phyloP scores from a whole-genome alignment of 2,888 invertebrate genomes.

The Lithophane leautieri region DNA sequence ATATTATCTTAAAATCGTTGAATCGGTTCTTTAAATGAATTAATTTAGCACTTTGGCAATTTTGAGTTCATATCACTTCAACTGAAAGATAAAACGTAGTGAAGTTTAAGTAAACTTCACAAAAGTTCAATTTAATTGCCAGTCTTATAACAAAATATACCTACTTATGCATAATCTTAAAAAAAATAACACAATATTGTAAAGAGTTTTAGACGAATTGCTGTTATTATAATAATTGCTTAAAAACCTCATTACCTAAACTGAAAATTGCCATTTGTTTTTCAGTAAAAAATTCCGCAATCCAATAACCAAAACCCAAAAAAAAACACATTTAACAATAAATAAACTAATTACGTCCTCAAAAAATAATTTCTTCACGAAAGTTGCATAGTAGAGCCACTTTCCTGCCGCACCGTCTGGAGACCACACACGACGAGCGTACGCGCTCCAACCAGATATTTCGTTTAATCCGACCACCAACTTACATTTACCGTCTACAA shows the following conservation, averaged over 20 bases:
- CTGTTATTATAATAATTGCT: background rate
- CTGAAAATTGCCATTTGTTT: background rate
- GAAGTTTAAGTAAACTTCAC: too few species aligned
- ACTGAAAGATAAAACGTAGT: background rate
- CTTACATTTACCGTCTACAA: slow-evolving; percentile 42
- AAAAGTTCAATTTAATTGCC: too few species aligned
- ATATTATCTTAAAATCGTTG: too few species aligned
- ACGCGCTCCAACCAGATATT: slow-evolving; percentile 69
- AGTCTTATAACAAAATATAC: background rate
- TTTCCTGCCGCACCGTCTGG: slow-evolving; percentile 53
- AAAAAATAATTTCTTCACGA: slow-evolving; percentile 12
- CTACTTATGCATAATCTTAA: background rate
- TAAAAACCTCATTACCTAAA: background rate
- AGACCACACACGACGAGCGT: slow-evolving; percentile 75
- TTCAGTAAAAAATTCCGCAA: background rate
- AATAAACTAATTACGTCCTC: slow-evolving; percentile 15
- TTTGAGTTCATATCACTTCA: background rate
- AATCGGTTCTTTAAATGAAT: background rate
- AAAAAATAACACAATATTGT: background rate
- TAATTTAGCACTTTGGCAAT: background rate
- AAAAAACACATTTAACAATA: background rate
- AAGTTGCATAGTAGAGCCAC: slow-evolving; percentile 63
- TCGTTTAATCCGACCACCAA: slow-evolving; percentile 71
- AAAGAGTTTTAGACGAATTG: background rate
- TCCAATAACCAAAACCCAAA: background rate